phyloP scores from a whole-genome alignment of 1,140 invertebrate genomes.

The Calosoma granatense region DNA sequence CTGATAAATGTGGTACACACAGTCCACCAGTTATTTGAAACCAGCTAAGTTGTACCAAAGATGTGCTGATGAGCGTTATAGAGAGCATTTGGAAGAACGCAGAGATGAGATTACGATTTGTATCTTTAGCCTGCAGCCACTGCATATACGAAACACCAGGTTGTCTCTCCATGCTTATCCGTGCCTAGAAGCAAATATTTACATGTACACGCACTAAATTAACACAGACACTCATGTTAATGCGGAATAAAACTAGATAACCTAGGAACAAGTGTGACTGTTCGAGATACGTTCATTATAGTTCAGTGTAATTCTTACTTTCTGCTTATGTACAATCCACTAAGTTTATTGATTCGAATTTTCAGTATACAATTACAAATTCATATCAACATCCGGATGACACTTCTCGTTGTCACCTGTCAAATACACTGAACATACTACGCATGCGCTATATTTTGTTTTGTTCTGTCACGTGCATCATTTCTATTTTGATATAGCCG shows the following conservation, averaged over 20 bases:
- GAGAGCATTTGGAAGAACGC: conserved; percentile 30
- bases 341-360: background rate
- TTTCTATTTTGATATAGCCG: too few relatives aligned
- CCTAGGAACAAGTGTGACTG: too few relatives aligned
- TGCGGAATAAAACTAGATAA: too few relatives aligned
- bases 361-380: background rate
- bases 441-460: background rate
- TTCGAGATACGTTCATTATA: too few relatives aligned
- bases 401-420: background rate
- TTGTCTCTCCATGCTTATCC: background rate
- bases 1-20: conserved; percentile 27
- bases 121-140: conserved; percentile 29
- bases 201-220: too few relatives aligned
- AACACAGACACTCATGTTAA: too few relatives aligned
- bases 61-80: conserved; percentile 32
- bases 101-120: conserved; percentile 30
- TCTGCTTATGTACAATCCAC: too few relatives aligned
- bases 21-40: conserved; percentile 27
- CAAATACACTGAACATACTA: background rate
- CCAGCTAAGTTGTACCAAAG: conserved; percentile 30
- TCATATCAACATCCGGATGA: background rate
- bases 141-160: conserved; percentile 7
- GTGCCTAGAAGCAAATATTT: too few relatives aligned
- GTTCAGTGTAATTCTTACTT: too few relatives aligned
- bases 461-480: background rate